Conservation (phyloP, 2,113 vertebrate genomes). For the Athene cunicularia region DNA sequence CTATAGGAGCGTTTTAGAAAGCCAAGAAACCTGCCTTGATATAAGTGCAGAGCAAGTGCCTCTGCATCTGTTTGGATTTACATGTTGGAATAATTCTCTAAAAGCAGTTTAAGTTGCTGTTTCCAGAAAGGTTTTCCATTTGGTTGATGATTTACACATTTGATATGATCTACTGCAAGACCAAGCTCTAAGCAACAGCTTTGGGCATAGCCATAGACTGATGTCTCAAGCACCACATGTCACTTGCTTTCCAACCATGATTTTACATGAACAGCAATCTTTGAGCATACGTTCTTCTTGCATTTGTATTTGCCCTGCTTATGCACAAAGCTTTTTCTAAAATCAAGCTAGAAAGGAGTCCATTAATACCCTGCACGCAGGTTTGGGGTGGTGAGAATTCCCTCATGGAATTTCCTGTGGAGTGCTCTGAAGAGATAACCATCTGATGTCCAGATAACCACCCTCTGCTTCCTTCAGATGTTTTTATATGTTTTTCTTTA, state of each 20-base stretch:
- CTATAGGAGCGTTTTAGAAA: neutral
- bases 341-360: neutral
- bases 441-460: slow-evolving; percentile 31
- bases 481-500: neutral
- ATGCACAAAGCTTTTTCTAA: neutral
- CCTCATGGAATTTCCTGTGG: slow-evolving; percentile 37
- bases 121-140: slow-evolving; percentile 4
- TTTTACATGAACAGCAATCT: neutral
- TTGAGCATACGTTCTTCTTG: neutral
- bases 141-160: neutral
- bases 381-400: neutral
- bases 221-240: neutral
- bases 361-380: neutral
- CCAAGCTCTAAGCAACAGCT: neutral
- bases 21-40: neutral
- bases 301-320: neutral
- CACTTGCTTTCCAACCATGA: neutral
- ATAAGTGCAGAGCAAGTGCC: neutral
- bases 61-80: slow-evolving; percentile 22
- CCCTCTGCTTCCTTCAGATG: neutral
- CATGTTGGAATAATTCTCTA: neutral
- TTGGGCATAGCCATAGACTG: neutral
- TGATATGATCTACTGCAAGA: neutral
- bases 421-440: neutral
- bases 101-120: neutral